Base-by-base conservation (phyloP, 2,113 vertebrate genomes). In the Alectura lathami region DNA sequence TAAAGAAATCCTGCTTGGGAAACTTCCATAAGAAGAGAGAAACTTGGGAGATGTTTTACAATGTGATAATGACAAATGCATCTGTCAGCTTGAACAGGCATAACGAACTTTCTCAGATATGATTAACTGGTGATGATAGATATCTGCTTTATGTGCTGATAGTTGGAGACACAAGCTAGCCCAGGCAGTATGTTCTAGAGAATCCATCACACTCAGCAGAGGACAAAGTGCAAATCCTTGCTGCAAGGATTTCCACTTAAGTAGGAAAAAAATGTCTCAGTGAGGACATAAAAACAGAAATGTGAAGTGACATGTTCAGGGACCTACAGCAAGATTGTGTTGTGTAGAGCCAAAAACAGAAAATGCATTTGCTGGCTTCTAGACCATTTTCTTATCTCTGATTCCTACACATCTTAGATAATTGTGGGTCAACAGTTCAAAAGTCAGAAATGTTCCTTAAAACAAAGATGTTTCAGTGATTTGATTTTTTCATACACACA, bases 61-160 rank as follows among this genome's bases (percentile, higher is more conserved):
- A 38, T 1, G 5, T 80, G 82, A 60, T 87, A 94, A 85, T 95
- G 92, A 96, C 72, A 94, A 96, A 96, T 93, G 88, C 22, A 86
- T 80, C 70, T 13, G 13, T 88, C 92, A 95, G 0, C 48, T 94
- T 73, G 67, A 94, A 68, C 54, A 93, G 57, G 63, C 62, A 42
- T 60, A 87, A 85, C 36, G 70, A 94, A 93, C 78, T 91, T 94
- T 89, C 89, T 93, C 59, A 88, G 75, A 73, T 83, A 73, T 15
- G 8, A 94, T 89, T 96, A 95, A 96, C 53, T 88, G 85, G 82
- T 93, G 92, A 93, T 95, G 93, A 96, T 91, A 93, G 93, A 95
- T 96, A 75, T 66, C 79, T 95, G 54, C 70, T 91, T 86, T 69
- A 84, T 8, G 2, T 50, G 36, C 36, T 91, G 85, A 73, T 88